phyloP scores from a whole-genome alignment of 2,888 invertebrate genomes.

The Ectropis crepuscularia region DNA sequence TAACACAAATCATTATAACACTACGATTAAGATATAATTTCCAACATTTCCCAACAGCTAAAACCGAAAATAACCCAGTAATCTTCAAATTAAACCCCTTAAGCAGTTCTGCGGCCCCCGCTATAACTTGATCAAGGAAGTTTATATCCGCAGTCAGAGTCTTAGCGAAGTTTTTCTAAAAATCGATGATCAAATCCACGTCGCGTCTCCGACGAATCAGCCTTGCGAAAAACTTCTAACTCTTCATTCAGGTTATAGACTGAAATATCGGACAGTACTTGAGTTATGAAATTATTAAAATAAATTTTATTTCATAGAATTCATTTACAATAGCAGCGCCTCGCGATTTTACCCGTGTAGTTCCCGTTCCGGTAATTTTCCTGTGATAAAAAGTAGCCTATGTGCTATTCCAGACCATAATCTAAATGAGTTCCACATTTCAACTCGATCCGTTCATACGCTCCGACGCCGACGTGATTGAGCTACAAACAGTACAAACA shows the following conservation, averaged over 20 bases:
- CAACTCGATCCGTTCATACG: no score
- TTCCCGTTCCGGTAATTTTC: no score
- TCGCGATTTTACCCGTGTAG: no score
- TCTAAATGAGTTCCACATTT: no score
- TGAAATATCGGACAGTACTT: conserved; percentile 16
- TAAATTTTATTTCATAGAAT: neutral
- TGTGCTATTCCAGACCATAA: no score
- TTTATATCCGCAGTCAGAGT: conserved; percentile 29
- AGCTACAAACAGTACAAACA: no score
- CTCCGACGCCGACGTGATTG: no score
- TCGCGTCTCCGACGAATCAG: conserved; percentile 42
- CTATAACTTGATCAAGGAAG: conserved; percentile 21
- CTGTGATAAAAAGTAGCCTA: no score
- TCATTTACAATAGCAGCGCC: neutral
- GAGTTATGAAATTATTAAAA: neutral
- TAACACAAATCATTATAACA: no score
- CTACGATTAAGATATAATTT: no score
- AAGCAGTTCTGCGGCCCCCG: neutral
- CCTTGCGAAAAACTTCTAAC: conserved; percentile 42
- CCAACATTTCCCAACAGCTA: neutral
- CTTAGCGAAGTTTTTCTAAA: conserved; percentile 40
- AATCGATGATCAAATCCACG: conserved; percentile 46
- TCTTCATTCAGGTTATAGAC: conserved; percentile 39
- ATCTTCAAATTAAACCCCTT: conserved; percentile 6
- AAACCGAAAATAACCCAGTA: neutral